Conservation (phyloP, 1,140 invertebrate species). For the Sycobia sp. region DNA sequence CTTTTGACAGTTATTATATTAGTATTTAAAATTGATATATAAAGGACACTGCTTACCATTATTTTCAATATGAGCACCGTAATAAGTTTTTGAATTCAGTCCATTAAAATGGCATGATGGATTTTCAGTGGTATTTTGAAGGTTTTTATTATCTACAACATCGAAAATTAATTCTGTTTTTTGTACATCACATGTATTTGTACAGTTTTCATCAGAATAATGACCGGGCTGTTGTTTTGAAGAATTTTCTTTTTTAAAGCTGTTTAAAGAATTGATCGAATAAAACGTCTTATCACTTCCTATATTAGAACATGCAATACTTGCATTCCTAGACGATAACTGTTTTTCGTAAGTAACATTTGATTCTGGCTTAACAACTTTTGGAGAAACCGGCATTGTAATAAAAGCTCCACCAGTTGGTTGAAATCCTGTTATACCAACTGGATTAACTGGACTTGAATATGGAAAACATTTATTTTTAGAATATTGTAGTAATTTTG, state of each 20-base stretch:
- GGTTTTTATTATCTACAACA: constrained; percentile 56
- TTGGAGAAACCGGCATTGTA: constrained; percentile 76
- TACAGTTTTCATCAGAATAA: background rate
- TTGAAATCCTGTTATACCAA: constrained; percentile 81
- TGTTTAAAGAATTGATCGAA: constrained; percentile 51
- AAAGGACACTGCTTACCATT: constrained; percentile 3
- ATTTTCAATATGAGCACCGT: constrained; percentile 55
- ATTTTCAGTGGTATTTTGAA: constrained; percentile 56
- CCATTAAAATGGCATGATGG: constrained; percentile 45
- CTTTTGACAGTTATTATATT: too few species aligned
- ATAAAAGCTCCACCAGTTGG: constrained; percentile 87
- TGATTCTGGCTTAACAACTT: constrained; percentile 59
- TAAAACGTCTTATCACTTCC: constrained; percentile 21
- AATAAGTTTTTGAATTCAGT: constrained; percentile 50
- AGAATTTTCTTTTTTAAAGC: constrained; percentile 1
- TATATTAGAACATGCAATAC: constrained; percentile 1
- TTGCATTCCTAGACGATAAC: background rate
- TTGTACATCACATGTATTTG: background rate
- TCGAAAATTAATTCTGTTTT: constrained; percentile 53
- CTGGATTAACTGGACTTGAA: constrained; percentile 76
- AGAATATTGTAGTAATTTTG: constrained; percentile 59
- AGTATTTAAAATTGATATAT: too few species aligned
- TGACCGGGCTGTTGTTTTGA: background rate
- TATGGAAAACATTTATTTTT: constrained; percentile 66
- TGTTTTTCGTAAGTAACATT: constrained; percentile 20